Evolutionary conservation across 2,797 vertebrate genomes (phyloP).

Genomic region (Tauraco hartlaubi): DNA sequence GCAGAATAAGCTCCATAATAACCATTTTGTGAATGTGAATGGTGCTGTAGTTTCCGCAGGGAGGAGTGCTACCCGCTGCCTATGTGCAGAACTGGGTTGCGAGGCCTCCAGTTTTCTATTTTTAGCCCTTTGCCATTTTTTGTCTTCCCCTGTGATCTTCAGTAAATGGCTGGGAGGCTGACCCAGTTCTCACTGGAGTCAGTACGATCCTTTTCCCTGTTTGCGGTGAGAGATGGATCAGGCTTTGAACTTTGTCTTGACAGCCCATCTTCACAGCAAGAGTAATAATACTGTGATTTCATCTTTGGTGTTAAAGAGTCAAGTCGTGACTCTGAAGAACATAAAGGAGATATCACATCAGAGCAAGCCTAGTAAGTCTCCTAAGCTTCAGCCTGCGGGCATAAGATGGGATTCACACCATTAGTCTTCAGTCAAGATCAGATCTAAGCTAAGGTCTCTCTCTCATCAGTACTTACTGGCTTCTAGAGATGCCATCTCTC

Average conservation of each 20-base stretch:
- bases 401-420: neutral
- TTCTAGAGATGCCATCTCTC: neutral
- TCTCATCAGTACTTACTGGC: neutral
- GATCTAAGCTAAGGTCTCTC: neutral
- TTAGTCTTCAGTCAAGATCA: neutral
- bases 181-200: neutral
- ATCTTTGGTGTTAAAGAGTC: neutral
- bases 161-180: neutral
- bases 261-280: neutral
- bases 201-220: neutral
- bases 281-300: neutral
- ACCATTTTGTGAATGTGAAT: neutral
- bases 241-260: neutral
- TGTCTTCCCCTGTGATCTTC: neutral
- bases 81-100: neutral
- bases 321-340: neutral
- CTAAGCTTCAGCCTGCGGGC: neutral
- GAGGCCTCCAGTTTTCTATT: neutral
- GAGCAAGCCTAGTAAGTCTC: constrained; percentile 10
- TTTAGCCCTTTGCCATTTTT: neutral
- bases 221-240: neutral
- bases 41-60: neutral
- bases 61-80: neutral
- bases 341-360: neutral
- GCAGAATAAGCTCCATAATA: neutral